Evolutionary conservation across 2,113 vertebrate species (phyloP).

Genomic region (Puntigrus tetrazona): DNA sequence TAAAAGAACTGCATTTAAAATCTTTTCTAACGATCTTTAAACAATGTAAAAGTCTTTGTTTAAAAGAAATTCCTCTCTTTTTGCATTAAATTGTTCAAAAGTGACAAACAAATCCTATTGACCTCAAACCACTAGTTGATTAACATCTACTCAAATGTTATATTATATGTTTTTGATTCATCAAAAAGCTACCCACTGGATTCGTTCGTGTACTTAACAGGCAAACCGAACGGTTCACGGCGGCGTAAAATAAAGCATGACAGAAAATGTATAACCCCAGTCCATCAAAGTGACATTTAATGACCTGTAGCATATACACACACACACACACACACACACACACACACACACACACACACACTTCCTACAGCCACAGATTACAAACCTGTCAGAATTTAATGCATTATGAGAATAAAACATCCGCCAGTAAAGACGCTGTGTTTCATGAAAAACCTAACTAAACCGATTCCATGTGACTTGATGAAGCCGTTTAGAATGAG

Average conservation of each 20-base stretch:
- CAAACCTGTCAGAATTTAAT: neutral
- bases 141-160: neutral
- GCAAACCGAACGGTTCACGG: neutral
- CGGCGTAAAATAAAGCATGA: neutral
- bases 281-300: neutral
- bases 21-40: too few species aligned
- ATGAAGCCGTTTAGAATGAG: slow-evolving; percentile 2
- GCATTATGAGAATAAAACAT: neutral
- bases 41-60: too few species aligned
- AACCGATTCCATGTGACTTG: neutral
- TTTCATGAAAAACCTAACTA: neutral
- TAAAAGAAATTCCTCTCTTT: too few species aligned
- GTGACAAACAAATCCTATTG: too few species aligned
- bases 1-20: neutral
- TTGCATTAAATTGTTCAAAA: too few species aligned
- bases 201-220: neutral
- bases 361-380: neutral
- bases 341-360: neutral
- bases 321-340: neutral
- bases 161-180: neutral
- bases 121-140: too few species aligned
- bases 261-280: neutral
- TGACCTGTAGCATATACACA: neutral
- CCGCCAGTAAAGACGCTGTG: neutral
- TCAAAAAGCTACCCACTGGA: neutral